Evolutionary conservation across 2,113 vertebrate species (phyloP), one percentile per base, ranked within the genome.

Genomic region (Callocephalon fimbriatum): DNA sequence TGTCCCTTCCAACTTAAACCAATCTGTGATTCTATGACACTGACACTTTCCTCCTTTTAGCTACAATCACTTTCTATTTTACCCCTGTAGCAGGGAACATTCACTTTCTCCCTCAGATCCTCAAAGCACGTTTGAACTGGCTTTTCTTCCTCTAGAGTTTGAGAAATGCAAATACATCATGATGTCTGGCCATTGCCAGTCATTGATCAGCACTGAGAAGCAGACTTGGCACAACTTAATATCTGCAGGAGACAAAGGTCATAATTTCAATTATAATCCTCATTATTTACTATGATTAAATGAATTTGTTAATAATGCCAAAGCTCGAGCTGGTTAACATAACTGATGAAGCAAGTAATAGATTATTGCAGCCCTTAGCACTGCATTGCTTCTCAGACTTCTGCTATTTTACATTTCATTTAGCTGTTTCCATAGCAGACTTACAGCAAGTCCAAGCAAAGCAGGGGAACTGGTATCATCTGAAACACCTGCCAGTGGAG

Each of bases 271-370:
- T 96, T 96, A 96, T 94, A 96, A 86, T 88, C 58, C 65, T 88
- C 86, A 93, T 96, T 96, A 95, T 96, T 97, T 97, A 96, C 70
- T 83, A 73, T 1, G 3, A 88, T 88, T 94, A 95, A 96, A 75
- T 94, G 63, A 78, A 96, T 95, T 78, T 91, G 38, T 88, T 97
- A 94, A 93, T 91, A 95, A 76, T 3, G 9, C 56, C 68, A 94
- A 94, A 93, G 86, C 72, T 94, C 53, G 86, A 70, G 71, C 76
- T 96, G 88, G 89, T 96, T 96, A 93, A 94, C 54, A 61, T 71
- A 95, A 95, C 72, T 96, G 92, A 96, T 95, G 88, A 95, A 94
- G 88, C 68, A 91, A 92, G 67, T 85, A 90, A 93, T 77, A 96
- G 74, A 22, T 32, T 83, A 80, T 62, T 88, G 71, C 48, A 83